A percentile compares a stretch with the other conserved stretches of the same genome.
phyloP scores from a whole-genome alignment of 2,888 invertebrate genomes.

The Crepidodera aurea region DNA sequence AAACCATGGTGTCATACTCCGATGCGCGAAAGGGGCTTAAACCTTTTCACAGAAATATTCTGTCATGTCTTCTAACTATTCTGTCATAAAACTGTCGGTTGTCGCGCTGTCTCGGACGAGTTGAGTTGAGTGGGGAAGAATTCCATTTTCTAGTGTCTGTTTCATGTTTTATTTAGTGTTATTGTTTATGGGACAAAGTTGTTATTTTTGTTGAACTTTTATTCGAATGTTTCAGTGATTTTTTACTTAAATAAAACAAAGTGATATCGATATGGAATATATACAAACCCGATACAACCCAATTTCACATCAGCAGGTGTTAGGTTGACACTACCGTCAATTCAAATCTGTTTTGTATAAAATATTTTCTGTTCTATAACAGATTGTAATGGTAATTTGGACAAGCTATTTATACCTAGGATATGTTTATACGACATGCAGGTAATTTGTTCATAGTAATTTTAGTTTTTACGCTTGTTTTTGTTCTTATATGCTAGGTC shows the following conservation, averaged over 20 bases:
- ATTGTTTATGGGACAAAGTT: slow-evolving; percentile 24
- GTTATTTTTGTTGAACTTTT: slow-evolving; percentile 40
- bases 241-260: slow-evolving; percentile 37
- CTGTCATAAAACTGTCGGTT: slow-evolving; percentile 21
- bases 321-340: slow-evolving; percentile 52
- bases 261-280: slow-evolving; percentile 43
- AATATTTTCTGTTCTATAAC: slow-evolving; percentile 39
- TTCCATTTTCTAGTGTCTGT: slow-evolving; percentile 30
- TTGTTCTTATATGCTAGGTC: slow-evolving; percentile 8
- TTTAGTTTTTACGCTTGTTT: slow-evolving; percentile 4
- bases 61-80: slow-evolving; percentile 6
- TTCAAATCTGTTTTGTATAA: slow-evolving; percentile 41
- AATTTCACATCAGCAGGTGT: slow-evolving; percentile 59
- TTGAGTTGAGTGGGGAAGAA: slow-evolving; percentile 17
- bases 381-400: slow-evolving; percentile 62
- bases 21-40: too few species aligned
- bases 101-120: slow-evolving; percentile 16
- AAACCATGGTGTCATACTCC: too few species aligned
- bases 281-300: slow-evolving; percentile 47
- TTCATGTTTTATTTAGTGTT: slow-evolving; percentile 30
- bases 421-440: slow-evolving; percentile 62
- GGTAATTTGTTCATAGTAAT: slow-evolving; percentile 53
- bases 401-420: slow-evolving; percentile 51
- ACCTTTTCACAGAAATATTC: too few species aligned
- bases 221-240: slow-evolving; percentile 39